These are phyloP conservation scores for Syngnathus rostellatus DNA, from an alignment of 2,797 vertebrate genomes.

Conservation along the genomic window DNA sequence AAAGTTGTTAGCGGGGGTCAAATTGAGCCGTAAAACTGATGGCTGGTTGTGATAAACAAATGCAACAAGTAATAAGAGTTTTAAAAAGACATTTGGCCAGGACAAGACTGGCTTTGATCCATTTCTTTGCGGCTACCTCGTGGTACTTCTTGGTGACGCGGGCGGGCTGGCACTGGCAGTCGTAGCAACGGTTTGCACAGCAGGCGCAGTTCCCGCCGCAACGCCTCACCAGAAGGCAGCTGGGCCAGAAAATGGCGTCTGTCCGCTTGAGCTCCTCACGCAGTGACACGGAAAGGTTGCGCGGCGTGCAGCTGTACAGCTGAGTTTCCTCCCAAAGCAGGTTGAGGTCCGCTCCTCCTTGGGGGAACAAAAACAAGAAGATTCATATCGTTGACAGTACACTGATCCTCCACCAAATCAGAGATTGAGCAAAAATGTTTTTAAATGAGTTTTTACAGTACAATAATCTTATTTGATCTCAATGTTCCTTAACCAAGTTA, in stretches of 20 bases:
- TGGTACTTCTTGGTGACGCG: slow-evolving; percentile 90
- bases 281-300: slow-evolving; percentile 90
- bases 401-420: too few species aligned
- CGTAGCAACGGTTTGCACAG: slow-evolving; percentile 82
- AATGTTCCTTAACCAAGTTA: too few species aligned
- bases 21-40: not conserved
- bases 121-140: slow-evolving; percentile 68
- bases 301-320: slow-evolving; percentile 93
- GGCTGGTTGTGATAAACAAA: not conserved
- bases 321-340: slow-evolving; percentile 85
- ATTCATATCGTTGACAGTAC: not conserved
- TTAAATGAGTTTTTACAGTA: too few species aligned
- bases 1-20: not conserved
- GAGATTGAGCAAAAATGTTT: too few species aligned
- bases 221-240: slow-evolving; percentile 92
- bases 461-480: too few species aligned
- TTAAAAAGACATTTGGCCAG: not conserved
- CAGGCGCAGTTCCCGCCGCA: slow-evolving; percentile 96
- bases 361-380: not conserved
- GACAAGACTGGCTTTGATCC: not conserved
- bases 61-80: not conserved
- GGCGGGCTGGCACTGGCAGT: slow-evolving; percentile 87
- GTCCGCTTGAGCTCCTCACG: slow-evolving; percentile 91
- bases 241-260: slow-evolving; percentile 95
- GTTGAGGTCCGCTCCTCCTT: slow-evolving; percentile 80